A percentile compares a stretch with the other conserved stretches of the same genome.
These are phyloP conservation scores for Erithacus rubecula DNA, from an alignment of 2,797 vertebrate genomes.

Conservation along the genomic window DNA sequence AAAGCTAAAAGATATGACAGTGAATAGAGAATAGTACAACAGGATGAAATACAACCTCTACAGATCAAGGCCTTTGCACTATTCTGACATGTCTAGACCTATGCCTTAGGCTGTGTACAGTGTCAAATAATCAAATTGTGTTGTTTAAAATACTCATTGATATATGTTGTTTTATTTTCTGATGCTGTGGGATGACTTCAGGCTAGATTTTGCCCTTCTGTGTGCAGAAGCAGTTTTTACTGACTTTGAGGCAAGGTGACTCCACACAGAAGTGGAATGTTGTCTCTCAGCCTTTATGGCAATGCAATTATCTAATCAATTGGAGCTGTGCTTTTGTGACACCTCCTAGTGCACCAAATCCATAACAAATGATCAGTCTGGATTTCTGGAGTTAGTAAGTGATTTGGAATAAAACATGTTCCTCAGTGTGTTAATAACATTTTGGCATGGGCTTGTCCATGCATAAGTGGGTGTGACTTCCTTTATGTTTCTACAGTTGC, in stretches of 20 bases:
- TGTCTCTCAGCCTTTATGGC: constrained; percentile 9
- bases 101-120: neutral
- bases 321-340: neutral
- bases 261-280: neutral
- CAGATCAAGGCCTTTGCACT: neutral
- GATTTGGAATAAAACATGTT: neutral
- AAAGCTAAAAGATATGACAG: neutral
- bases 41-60: neutral
- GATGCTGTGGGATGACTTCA: constrained; percentile 14
- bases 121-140: constrained; percentile 16
- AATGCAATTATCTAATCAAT: constrained; percentile 56
- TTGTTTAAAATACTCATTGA: constrained; percentile 43
- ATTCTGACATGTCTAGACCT: constrained; percentile 6
- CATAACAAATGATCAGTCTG: constrained; percentile 24
- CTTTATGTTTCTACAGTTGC: neutral
- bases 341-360: neutral
- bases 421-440: neutral
- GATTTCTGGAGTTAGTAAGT: neutral
- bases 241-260: constrained; percentile 51
- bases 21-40: neutral
- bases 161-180: constrained; percentile 39
- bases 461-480: neutral
- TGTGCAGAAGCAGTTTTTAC: constrained; percentile 3
- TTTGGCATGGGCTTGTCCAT: neutral
- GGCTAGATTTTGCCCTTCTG: constrained; percentile 4